Evolutionary conservation across 2,888 invertebrate species (phyloP).

Genomic region (Spodoptera exigua): DNA sequence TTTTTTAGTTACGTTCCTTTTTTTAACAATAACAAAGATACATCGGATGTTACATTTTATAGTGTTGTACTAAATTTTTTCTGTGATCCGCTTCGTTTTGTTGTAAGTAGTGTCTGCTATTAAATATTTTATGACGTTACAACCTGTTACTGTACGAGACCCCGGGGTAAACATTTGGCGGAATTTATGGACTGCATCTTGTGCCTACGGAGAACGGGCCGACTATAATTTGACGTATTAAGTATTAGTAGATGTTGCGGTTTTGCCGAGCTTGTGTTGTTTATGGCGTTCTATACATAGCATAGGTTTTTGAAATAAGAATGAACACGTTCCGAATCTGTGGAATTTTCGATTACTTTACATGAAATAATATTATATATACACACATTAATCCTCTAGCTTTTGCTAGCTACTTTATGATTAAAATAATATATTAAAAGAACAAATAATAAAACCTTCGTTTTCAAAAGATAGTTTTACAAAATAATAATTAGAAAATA

Average conservation of each 20-base stretch:
- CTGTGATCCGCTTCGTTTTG: slow-evolving; percentile 60
- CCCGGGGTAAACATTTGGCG: slow-evolving; percentile 63
- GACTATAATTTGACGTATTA: slow-evolving; percentile 48
- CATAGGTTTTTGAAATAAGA: too few species aligned
- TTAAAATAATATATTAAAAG: too few species aligned
- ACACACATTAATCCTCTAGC: too few species aligned
- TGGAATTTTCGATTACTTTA: too few species aligned
- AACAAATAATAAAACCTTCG: too few species aligned
- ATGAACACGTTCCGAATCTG: too few species aligned
- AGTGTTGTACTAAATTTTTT: slow-evolving; percentile 46
- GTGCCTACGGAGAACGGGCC: slow-evolving; percentile 36
- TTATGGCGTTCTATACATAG: not conserved
- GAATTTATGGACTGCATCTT: slow-evolving; percentile 67
- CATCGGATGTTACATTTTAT: slow-evolving; percentile 36
- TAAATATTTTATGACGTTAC: slow-evolving; percentile 80
- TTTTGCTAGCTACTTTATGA: too few species aligned
- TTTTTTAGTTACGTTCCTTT: slow-evolving; percentile 23
- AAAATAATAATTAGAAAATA: not conserved
- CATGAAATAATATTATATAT: too few species aligned
- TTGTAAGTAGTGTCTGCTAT: slow-evolving; percentile 77
- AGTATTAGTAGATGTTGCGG: slow-evolving; percentile 39
- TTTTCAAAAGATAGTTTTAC: too few species aligned
- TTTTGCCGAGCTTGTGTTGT: slow-evolving; percentile 26
- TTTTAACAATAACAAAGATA: slow-evolving; percentile 19
- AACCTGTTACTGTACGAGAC: slow-evolving; percentile 72